A percentile compares a stretch with the other conserved stretches of the same genome.
Evolutionary conservation across 2,888 invertebrate species (phyloP).

Genomic region (Vandiemenella viatica): DNA sequence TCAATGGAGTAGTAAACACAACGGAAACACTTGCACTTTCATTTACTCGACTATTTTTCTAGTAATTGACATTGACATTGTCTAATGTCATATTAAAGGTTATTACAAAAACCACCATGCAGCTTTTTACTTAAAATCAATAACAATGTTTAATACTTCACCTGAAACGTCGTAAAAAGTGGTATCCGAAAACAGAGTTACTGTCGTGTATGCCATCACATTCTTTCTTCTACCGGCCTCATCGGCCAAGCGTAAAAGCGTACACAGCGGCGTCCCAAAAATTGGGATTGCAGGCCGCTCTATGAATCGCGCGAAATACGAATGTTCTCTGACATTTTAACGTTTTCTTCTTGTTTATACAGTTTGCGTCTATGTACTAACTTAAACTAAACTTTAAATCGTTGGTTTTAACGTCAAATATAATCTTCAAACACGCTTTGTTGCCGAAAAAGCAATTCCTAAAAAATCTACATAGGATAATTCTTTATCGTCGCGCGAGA

Average conservation of each 20-base stretch:
- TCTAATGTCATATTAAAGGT: conserved; percentile 12
- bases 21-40: neutral
- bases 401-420: neutral
- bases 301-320: conserved; percentile 14
- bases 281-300: conserved; percentile 12
- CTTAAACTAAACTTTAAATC: neutral
- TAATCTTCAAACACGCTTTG: conserved; percentile 3
- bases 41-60: conserved; percentile 9
- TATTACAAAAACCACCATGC: conserved; percentile 11
- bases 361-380: neutral
- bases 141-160: no score
- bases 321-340: conserved; percentile 5
- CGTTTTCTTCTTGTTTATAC: conserved; percentile 3
- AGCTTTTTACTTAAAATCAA: no score
- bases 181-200: no score
- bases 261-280: conserved; percentile 14
- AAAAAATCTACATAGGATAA: conserved; percentile 15
- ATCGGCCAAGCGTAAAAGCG: conserved; percentile 15
- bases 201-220: conserved; percentile 11
- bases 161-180: neutral
- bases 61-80: conserved; percentile 17
- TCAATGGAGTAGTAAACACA: neutral
- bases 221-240: conserved; percentile 15
- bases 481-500: conserved; percentile 38
- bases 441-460: conserved; percentile 10